Base-by-base conservation (phyloP, 2,113 vertebrate genomes). In the Acrocephalus arundinaceus region DNA sequence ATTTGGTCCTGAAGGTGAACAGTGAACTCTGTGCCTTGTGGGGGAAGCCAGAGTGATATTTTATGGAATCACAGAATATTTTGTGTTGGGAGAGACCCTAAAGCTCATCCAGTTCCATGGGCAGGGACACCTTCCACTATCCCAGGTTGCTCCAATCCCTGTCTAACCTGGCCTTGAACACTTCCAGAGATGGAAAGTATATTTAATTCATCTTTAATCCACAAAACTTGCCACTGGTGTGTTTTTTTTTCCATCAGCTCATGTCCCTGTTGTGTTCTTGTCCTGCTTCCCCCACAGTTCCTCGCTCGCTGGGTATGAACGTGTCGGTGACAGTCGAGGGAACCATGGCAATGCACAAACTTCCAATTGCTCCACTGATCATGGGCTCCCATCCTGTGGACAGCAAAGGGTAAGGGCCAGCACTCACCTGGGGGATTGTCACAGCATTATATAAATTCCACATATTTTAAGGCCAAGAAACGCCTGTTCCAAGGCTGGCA, bases 341-440 rank as follows among this genome's bases (percentile, higher is more conserved):
- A 73, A 99, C 98, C 14, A 96, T 99, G 35, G 94, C 98, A 1
- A 98, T 99, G 95, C 99, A 99, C 97, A 99, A 99, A 94, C 99
- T 99, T 20, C 99, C 99, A 11, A 99, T 99, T 37, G 99, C 99
- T 19, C 99, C 99, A 0, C 98, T 99, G 77, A 99, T 99, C 94
- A 99, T 99, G 90, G 99, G 99, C 77, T 99, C 99, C 49, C 99
- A 99, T 90, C 99, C 99, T 6, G 98, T 99, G 52, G 99, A 99
- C 96, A 99, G 98, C 97, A 99, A 99, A 96, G 99, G 99, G 99
- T 99, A 97, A 98, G 98, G 61, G 49, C 15, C 43, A 35, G 15
- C 23, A 6, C 63, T 61, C 54, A 21, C 37, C 30, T 65, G 54
- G 11, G 41, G 76, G 30, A 46, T 3, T 54, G 74, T 3, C 72